Conservation (phyloP, 37 sponge, comb jelly and placozoan genomes). For the Beroe ovata region DNA sequence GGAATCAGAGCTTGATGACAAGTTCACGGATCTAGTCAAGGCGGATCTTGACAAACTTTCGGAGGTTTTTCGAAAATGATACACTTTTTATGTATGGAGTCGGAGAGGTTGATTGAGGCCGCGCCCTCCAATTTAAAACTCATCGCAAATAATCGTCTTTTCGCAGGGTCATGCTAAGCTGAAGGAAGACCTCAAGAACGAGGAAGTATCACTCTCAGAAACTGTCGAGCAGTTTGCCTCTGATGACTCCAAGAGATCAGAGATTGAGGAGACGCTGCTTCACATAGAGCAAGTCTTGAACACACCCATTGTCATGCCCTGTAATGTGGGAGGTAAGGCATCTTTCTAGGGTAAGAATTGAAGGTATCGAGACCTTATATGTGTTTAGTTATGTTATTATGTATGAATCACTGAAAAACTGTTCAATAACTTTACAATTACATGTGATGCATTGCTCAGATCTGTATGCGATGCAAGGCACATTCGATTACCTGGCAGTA, state of each 20-base stretch:
- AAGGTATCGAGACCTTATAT: no score
- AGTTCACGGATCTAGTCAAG: neutral
- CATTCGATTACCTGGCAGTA: neutral
- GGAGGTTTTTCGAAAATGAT: neutral
- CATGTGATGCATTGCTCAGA: no score
- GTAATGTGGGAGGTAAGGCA: conserved; percentile 12
- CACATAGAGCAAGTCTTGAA: conserved; percentile 12
- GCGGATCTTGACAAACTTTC: neutral
- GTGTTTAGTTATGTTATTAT: no score
- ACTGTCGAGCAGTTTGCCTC: neutral
- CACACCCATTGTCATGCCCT: conserved; percentile 58
- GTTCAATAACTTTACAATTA: no score
- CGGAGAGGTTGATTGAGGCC: no score
- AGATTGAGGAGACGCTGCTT: conserved; percentile 6
- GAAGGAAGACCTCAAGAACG: conserved; percentile 24
- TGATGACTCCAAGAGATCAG: neutral
- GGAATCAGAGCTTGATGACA: neutral
- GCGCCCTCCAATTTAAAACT: no score
- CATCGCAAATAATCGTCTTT: no score
- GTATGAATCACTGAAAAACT: no score
- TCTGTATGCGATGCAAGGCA: neutral
- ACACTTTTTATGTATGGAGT: no score
- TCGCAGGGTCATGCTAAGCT: neutral
- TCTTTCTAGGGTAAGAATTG: no score
- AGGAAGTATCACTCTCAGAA: neutral